Base-by-base conservation (phyloP, 2,888 invertebrate species). In the Phlogophora meticulosa region DNA sequence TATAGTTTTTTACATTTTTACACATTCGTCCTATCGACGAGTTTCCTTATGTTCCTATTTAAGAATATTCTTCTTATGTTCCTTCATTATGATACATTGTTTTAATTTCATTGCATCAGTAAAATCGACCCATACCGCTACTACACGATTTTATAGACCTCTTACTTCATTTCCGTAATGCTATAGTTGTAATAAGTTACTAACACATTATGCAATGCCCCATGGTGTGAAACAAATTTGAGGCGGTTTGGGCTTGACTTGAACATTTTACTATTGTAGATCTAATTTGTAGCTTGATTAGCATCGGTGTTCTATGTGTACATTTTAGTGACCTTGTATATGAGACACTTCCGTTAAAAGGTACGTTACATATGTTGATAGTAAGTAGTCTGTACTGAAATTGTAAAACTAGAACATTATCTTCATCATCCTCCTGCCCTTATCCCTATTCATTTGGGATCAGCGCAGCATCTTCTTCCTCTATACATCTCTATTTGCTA, bases 271-370 rank as follows among this genome's bases (percentile, higher is more conserved):
- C 9, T 51, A 48, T 52, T 13, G 38, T 7, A 15, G 24, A 13
- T 72, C 58, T 72, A 75, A 72, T 66, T 72, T 72, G 66, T 43
- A 56, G 28, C 28, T 36, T 48, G 38, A 59, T 76, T 76, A 76
- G 61, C 66, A 72, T 51, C 51, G 10, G 34, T 43, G 42, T 59
- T 65, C 7, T 59, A 10, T 42, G 15, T 28, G 20, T 24, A 32
- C 45, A 9, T 43, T 49, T 49, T 36, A 36, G 42, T 43, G 13
- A 7, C 13, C 22, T 28, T 7, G n/a, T n/a, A 10, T 45, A 38
- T 20, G 45, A 45, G 15, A 59, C 22, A 48, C 32, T 65, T 75
- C 64, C 53, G 36, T 49, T 22, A 49, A 55, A 36, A 13, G 9
- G 28, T 7, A 3, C n/a, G 34, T 15, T 67, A 28, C n/a, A n/a